A percentile compares a stretch with the other conserved stretches of the same genome.
Conservation (phyloP, 2,113 vertebrate species). For the Poicephalus meyeri region DNA sequence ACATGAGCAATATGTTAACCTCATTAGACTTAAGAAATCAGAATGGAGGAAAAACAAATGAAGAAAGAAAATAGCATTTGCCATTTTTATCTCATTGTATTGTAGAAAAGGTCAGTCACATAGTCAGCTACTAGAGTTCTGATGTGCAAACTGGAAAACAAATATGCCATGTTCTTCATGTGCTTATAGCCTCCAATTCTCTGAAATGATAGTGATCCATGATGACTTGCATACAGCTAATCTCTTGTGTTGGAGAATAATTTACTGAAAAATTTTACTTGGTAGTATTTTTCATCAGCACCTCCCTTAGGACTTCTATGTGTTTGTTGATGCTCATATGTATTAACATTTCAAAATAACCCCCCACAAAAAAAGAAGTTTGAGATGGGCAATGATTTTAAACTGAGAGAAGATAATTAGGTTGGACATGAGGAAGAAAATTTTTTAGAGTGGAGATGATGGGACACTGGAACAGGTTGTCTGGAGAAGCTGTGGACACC, state of each 20-base stretch:
- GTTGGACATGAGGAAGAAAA: neutral
- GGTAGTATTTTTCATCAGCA: neutral
- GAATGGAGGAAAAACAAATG: neutral
- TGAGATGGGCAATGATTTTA: neutral
- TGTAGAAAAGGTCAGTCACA: neutral
- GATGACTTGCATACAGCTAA: neutral
- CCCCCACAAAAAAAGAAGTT: neutral
- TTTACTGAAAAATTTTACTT: neutral
- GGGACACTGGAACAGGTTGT: neutral
- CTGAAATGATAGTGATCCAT: neutral
- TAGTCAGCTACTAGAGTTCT: neutral
- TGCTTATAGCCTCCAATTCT: neutral
- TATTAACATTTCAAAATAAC: neutral
- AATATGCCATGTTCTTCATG: neutral
- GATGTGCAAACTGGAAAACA: neutral
- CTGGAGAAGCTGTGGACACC: accelerated
- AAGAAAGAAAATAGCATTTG: neutral
- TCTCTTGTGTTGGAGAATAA: neutral
- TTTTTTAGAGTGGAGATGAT: neutral
- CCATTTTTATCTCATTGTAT: neutral
- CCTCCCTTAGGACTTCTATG: neutral
- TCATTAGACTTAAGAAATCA: neutral
- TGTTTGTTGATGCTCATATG: neutral
- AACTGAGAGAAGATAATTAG: neutral
- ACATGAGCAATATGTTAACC: neutral